phyloP scores from a whole-genome alignment of 2,888 invertebrate species.

The Papilio demoleus region DNA sequence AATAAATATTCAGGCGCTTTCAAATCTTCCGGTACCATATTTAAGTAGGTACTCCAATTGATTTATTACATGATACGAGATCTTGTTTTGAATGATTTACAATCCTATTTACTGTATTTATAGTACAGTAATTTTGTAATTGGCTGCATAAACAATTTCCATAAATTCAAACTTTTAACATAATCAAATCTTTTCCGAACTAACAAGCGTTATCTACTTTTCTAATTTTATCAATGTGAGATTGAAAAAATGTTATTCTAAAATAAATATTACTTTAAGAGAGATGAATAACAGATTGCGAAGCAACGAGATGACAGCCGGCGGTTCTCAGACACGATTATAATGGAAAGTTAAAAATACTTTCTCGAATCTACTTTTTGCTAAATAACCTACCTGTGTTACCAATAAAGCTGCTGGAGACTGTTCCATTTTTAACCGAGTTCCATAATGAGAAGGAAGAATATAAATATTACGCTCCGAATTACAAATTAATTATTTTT shows the following conservation, averaged over 20 bases:
- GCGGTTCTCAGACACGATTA: neutral
- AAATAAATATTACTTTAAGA: slow-evolving; percentile 5
- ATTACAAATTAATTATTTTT: too few species aligned
- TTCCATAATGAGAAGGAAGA: neutral
- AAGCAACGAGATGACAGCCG: slow-evolving; percentile 3
- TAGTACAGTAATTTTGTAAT: neutral
- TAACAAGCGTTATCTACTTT: neutral
- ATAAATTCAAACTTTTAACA: neutral
- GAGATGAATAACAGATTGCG: slow-evolving; percentile 5
- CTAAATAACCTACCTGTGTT: neutral
- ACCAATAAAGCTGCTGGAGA: neutral
- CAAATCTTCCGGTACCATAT: neutral
- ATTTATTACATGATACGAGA: neutral
- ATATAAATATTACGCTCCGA: too few species aligned
- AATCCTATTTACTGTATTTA: neutral
- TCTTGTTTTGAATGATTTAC: neutral
- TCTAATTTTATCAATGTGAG: neutral
- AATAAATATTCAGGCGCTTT: neutral
- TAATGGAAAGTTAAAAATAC: slow-evolving; percentile 9
- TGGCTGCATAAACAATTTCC: neutral
- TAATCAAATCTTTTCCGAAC: neutral
- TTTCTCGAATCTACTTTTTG: slow-evolving; percentile 6
- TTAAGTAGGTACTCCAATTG: neutral
- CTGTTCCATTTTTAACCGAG: neutral
- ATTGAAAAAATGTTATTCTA: neutral